Base-by-base conservation (phyloP, 2,888 invertebrate species). In the Spisula solida region DNA sequence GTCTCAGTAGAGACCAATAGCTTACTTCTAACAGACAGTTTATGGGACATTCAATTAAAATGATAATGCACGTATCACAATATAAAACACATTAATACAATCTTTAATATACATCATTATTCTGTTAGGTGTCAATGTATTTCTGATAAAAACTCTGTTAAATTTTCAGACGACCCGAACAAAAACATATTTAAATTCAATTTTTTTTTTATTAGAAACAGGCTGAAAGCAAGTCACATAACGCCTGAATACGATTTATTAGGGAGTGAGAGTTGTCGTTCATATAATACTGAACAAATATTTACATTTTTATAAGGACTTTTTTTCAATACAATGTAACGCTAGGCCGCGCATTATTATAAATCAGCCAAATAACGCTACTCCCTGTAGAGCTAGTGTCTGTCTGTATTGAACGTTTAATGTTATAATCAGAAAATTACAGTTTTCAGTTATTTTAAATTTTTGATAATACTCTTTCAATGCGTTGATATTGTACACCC, bases 381-480 rank as follows among this genome's bases (percentile, higher is more conserved):
- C 70, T 51, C 75, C 83, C n/a, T 31, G 20, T 51, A 75, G 75
- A 25, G 66, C 12, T 25, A 34, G 34, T 55, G 47, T 84, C 55
- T 56, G 85, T 55, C 85, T 79, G 48, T 55, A 79, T 85, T 85
- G 34, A 85, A 31, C 25, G 20, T 25, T 25, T 56, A 79, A 82
- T 79, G 81, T 34, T 41, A 79, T 87, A 87, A 87, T 83, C 60
- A 29, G 48, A 87, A 87, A 87, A 87, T 87, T 83, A 87, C 82
- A 78, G 82, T 86, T 82, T 87, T 87, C 82, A 82, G 31, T 82
- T 87, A 78, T 84, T 78, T 29, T 78, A 55, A 84, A 84, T 34
- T 78, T 70, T 79, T 41, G 41, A 56, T 79, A 79, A 85, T 79
- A 16, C n/a, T n/a, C 56, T 31, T 83, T 47, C 41, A 70, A 75